A percentile compares a stretch with the other conserved stretches of the same genome.
Evolutionary conservation across 2,888 invertebrate genomes (phyloP).

Genomic region (Chloroclysta siterata): DNA sequence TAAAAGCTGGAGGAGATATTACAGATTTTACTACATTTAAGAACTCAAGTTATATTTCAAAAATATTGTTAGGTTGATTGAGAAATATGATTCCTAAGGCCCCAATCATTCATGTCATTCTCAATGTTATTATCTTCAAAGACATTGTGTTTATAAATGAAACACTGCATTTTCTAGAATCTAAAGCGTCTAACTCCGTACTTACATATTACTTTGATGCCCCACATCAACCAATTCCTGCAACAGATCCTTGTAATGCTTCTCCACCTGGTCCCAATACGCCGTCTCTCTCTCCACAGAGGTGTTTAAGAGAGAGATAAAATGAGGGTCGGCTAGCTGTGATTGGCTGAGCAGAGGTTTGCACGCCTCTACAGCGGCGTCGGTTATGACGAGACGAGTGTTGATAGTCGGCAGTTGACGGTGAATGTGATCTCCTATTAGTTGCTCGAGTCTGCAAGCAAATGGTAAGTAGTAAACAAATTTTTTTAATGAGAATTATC

Average conservation of each 20-base stretch:
- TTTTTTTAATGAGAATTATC: conserved; percentile 2
- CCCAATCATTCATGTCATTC: no score
- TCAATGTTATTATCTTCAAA: no score
- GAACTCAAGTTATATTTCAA: no score
- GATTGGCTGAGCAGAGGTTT: conserved; percentile 69
- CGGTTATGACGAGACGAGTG: conserved; percentile 84
- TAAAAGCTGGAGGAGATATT: no score
- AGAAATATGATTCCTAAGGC: no score
- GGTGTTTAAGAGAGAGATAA: conserved; percentile 51
- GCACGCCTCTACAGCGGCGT: conserved; percentile 79
- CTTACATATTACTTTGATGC: conserved; percentile 73
- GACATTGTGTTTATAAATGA: no score
- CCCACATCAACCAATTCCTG: conserved; percentile 82
- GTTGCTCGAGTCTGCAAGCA: conserved; percentile 80
- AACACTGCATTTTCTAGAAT: no score
- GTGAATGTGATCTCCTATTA: conserved; percentile 81
- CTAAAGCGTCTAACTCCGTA: no score
- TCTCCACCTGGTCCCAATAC: conserved; percentile 74
- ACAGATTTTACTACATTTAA: no score
- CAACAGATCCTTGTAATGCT: conserved; percentile 83
- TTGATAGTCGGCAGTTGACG: conserved; percentile 87
- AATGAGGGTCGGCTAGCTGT: conserved; percentile 58
- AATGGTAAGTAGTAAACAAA: neutral
- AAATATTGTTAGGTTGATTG: no score
- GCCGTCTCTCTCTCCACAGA: conserved; percentile 65